Percentiles rank a stretch among this genome's conserved stretches.
Evolutionary conservation across 2,113 vertebrate genomes (phyloP).

Genomic region (Tamias sibiricus): DNA sequence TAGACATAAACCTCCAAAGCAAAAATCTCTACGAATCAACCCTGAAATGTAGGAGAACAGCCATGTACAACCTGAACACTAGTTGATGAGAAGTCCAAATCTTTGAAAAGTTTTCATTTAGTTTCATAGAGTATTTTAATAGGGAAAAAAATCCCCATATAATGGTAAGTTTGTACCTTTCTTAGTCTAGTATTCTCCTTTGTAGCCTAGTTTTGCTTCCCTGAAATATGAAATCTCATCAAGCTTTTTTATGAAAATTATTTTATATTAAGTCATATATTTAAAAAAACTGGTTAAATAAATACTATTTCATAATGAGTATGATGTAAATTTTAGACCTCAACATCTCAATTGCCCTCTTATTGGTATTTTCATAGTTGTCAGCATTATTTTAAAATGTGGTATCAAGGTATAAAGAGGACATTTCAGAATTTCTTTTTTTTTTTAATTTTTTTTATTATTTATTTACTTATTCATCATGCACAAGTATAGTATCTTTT

Average conservation of each 20-base stretch:
- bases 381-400: conserved; percentile 28
- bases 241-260: not conserved
- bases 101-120: not conserved
- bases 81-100: not conserved
- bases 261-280: not conserved
- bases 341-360: not conserved
- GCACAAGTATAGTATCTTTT: too few species aligned
- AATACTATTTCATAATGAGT: not conserved
- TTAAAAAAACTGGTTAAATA: not conserved
- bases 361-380: not conserved
- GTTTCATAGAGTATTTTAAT: not conserved
- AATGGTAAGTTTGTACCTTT: not conserved
- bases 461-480: too few species aligned
- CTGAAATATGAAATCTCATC: not conserved
- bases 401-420: not conserved
- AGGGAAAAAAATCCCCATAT: not conserved
- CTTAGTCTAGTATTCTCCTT: not conserved
- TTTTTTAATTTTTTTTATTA: too few species aligned
- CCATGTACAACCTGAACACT: not conserved
- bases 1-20: not conserved
- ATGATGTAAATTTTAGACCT: not conserved
- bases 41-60: not conserved
- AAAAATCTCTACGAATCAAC: not conserved
- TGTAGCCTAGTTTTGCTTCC: not conserved
- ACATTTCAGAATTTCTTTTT: not conserved